phyloP scores from a whole-genome alignment of 2,888 invertebrate species.

The Prosopocoilus inquinatus region DNA sequence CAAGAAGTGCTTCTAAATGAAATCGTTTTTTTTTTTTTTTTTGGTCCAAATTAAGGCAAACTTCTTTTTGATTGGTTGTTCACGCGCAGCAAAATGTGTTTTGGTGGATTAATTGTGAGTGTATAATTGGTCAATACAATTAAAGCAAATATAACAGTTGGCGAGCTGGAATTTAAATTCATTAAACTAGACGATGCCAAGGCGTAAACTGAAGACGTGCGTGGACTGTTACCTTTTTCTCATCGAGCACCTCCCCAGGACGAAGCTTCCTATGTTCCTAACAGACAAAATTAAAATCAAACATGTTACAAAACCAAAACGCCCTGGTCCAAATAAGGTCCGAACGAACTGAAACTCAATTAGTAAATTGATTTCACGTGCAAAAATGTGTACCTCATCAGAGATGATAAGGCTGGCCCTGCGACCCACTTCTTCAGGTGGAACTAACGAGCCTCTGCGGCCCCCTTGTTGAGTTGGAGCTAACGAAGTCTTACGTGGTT shows the following conservation, averaged over 20 bases:
- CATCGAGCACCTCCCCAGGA: constrained; percentile 90
- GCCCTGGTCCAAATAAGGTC: constrained; percentile 4
- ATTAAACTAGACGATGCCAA: constrained; percentile 19
- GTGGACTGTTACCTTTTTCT: constrained; percentile 78
- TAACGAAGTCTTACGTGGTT: constrained; percentile 70
- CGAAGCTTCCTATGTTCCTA: constrained; percentile 90
- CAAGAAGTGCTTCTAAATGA: too few species aligned
- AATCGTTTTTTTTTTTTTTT: too few species aligned
- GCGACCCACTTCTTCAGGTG: constrained; percentile 82
- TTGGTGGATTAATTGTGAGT: constrained; percentile 11
- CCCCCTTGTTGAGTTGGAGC: constrained; percentile 52
- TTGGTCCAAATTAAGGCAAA: too few species aligned
- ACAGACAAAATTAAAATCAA: constrained; percentile 37
- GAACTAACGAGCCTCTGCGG: constrained; percentile 82
- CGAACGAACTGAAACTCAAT: constrained; percentile 8
- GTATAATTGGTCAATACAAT: constrained; percentile 22
- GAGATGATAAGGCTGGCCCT: constrained; percentile 89
- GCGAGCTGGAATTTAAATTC: constrained; percentile 19
- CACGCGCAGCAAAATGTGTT: not conserved
- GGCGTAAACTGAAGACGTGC: constrained; percentile 16
- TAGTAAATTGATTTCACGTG: not conserved
- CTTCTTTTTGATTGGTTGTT: not conserved
- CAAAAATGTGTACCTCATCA: constrained; percentile 76
- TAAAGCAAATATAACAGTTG: constrained; percentile 17
- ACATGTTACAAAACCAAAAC: constrained; percentile 23